Base-by-base conservation (phyloP, 1,140 invertebrate genomes). In the Bombus soroeensis region DNA sequence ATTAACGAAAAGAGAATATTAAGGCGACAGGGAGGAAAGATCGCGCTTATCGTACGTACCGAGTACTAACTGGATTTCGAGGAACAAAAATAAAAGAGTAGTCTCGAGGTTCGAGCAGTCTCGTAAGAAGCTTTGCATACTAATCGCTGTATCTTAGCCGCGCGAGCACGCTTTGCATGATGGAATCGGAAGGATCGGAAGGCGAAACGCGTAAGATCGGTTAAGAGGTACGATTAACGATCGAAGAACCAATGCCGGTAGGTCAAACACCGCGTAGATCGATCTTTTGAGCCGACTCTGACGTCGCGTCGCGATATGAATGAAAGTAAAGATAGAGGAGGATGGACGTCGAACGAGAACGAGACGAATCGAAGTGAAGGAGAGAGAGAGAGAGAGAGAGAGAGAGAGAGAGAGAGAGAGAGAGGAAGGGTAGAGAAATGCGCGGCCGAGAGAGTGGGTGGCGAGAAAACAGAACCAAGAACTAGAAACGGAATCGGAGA, bases 281-380 rank as follows among this genome's bases (percentile, higher is more conserved):
- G 41, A 76, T n/a, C 10, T 22, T 15, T 28, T 0, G 25, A 18
- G 12, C n/a, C n/a, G 57, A 32, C 25, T 75, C 37, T 25, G 43
- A 34, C 57, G 74, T 18, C 32, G 47, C 37, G 15, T 2, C 37
- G n/a, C 39, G 37, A n/a, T 71, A 79, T 84, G 82, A 84, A 84
- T 84, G 82, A 71, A 84, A 71, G 47, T 32, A 1, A 71, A 71
- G 34, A 6, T 15, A 15, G 37, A 34, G 28, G n/a, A 73, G 41
- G 43, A 13, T 18, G 6, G 4, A 28, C 22, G 39, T 34, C 12
- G 39, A 8, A 25, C n/a, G 13, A 3, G 32, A 78, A 28, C 34
- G 66, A 62, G 39, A 43, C 10, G 57, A 43, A 39, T 32, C 32
- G n/a, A 32, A 32, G 34, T 1, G n/a, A 37, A 25, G 32, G 10